Base-by-base conservation (phyloP, 1,140 invertebrate genomes). In the Drosophila bipectinata region DNA sequence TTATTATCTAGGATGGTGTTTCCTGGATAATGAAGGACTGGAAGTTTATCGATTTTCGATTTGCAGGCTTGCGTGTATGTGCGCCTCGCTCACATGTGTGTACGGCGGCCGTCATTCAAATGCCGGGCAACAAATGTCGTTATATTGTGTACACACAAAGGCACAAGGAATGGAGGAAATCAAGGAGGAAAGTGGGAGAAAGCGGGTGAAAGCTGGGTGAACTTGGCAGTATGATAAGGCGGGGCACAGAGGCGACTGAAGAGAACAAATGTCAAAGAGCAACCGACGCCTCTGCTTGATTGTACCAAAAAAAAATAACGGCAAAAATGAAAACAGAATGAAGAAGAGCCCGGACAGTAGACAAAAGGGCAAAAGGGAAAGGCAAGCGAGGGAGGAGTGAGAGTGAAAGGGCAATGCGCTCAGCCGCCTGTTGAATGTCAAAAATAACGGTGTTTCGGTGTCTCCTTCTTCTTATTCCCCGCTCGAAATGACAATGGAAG, bases 11-110 rank as follows among this genome's bases (percentile, higher is more conserved):
- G 64, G 64, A 68, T 55, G 54, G 30, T 54, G 60, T 63, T 54
- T 24, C 21, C 48, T n/a, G 60, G 60, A 57, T 68, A 56, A 57
- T 44, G 39, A 44, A 37, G 30, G 51, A 49, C 54, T 52, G 48
- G 9, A 60, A 75, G 48, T 21, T 66, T 80, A 84, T 84, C 67
- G 81, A 84, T 85, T 84, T 72, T 84, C 77, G 72, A 84, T 84
- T 83, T 83, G 53, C 18, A 10, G 18, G 9, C 32, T 37, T 32
- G 34, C 7, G 49, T 32, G 32, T 48, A 34, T 37, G 37, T 9
- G 56, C 56, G 58, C 37, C n/a, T 14, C 6, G 10, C 49, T 55
- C 51, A 61, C 51, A 45, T 73, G 73, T 73, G 72, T 44, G 72
- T 44, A 21, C n/a, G 78, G 14, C 45, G 78, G 14, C 45, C 49